phyloP scores from a whole-genome alignment of 2,113 vertebrate genomes.

The Stigmatopora argus region DNA sequence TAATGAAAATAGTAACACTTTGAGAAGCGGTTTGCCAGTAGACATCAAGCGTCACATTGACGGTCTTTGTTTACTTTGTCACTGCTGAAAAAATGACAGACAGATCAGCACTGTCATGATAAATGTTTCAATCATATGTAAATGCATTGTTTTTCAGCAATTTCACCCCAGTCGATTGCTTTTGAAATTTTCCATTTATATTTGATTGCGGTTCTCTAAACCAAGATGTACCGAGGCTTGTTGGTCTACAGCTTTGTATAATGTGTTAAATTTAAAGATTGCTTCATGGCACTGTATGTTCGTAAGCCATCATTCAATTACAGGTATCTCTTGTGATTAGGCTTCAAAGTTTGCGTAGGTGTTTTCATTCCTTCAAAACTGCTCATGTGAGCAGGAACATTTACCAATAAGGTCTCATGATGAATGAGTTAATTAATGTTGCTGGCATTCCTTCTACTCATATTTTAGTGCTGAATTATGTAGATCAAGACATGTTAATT shows the following conservation, averaged over 20 bases:
- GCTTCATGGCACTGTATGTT: neutral
- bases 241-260: neutral
- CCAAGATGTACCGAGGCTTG: neutral
- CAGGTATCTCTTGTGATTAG: conserved; percentile 6
- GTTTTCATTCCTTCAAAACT: conserved; percentile 58
- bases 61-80: neutral
- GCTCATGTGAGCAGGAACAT: conserved; percentile 54
- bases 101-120: neutral
- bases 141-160: neutral
- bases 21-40: conserved; percentile 23
- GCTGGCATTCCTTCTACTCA: conserved; percentile 59
- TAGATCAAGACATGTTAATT: conserved; percentile 62
- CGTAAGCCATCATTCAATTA: conserved; percentile 2
- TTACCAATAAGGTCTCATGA: conserved; percentile 62
- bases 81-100: neutral
- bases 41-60: neutral
- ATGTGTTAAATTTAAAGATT: neutral
- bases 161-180: neutral
- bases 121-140: too few species aligned
- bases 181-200: too few species aligned
- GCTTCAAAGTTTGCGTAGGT: conserved; percentile 55
- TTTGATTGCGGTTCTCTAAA: neutral
- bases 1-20: conserved; percentile 37
- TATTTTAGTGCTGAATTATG: conserved; percentile 67
- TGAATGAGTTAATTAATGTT: conserved; percentile 70